Conservation (phyloP, 30 jellyfish, hydroid and myxozoan genomes). For the Hydractinia echinata region DNA sequence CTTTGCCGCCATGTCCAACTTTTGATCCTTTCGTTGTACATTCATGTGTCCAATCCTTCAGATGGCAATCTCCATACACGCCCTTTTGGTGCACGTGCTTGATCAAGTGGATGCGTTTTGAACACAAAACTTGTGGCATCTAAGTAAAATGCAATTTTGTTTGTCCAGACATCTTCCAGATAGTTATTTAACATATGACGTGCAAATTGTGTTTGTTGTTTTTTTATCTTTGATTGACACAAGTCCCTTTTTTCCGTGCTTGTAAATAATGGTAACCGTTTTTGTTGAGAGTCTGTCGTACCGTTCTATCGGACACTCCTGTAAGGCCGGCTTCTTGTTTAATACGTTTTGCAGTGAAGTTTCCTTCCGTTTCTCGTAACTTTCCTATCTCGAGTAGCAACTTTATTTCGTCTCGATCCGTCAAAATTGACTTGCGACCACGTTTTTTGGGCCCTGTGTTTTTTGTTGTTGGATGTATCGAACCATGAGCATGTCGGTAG, state of each 20-base stretch:
- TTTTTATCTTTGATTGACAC: no score
- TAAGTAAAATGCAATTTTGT: conserved; percentile 9
- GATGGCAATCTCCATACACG: conserved; percentile 25
- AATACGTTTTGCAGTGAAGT: no score
- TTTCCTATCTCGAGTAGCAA: no score
- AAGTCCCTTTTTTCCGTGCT: conserved; percentile 4
- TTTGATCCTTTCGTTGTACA: conserved; percentile 30
- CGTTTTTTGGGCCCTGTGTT: no score
- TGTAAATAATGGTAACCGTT: conserved; percentile 26
- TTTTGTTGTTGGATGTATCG: no score
- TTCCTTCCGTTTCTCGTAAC: no score
- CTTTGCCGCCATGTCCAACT: conserved; percentile 36
- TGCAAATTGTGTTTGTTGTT: conserved; percentile 9
- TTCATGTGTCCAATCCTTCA: conserved; percentile 22
- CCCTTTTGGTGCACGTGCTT: conserved; percentile 32
- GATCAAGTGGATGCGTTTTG: conserved; percentile 34
- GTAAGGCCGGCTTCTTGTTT: neutral
- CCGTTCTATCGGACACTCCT: conserved; percentile 3
- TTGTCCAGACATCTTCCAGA: neutral
- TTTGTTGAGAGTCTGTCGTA: neutral
- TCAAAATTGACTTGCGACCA: no score
- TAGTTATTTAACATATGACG: conserved; percentile 1
- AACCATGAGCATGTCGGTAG: no score
- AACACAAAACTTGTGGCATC: conserved; percentile 34
- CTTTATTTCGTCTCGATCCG: no score